A percentile compares a stretch with the other conserved stretches of the same genome.
Conservation (phyloP, 2,797 vertebrate species). For the Centroberyx gerrardi region DNA sequence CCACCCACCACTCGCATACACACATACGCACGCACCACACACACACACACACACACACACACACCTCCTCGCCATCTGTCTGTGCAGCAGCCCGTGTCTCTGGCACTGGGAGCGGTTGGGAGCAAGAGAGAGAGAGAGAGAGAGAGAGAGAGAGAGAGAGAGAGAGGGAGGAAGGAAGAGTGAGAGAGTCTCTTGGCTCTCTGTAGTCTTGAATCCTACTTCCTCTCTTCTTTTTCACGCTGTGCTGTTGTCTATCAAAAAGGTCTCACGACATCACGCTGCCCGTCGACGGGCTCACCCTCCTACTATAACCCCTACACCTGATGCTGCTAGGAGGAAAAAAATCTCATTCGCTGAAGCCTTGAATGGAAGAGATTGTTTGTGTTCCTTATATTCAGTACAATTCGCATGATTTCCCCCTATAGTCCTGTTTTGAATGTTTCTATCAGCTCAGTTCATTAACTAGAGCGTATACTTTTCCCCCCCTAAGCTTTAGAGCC, state of each 20-base stretch:
- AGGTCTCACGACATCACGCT: slow-evolving; percentile 55
- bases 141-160: slow-evolving; percentile 62
- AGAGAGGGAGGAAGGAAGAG: slow-evolving; percentile 63
- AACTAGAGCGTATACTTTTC: slow-evolving; percentile 38
- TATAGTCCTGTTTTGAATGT: slow-evolving; percentile 24
- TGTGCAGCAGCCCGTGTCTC: slow-evolving; percentile 80
- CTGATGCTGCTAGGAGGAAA: slow-evolving; percentile 40
- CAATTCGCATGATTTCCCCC: slow-evolving; percentile 22
- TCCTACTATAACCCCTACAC: slow-evolving; percentile 37
- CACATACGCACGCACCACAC: slow-evolving; percentile 13
- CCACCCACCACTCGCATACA: slow-evolving; percentile 50
- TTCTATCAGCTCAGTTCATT: slow-evolving; percentile 55
- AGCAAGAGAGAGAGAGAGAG: slow-evolving; percentile 71
- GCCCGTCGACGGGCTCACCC: slow-evolving; percentile 51
- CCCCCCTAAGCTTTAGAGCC: slow-evolving; percentile 37
- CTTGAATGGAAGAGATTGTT: not conserved
- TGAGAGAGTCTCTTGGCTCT: slow-evolving; percentile 71
- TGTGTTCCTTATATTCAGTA: not conserved
- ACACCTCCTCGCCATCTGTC: slow-evolving; percentile 79
- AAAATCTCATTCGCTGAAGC: slow-evolving; percentile 19
- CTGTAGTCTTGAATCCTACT: slow-evolving; percentile 55
- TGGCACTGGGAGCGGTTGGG: slow-evolving; percentile 79
- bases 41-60: slow-evolving; percentile 35
- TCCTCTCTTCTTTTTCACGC: slow-evolving; percentile 61
- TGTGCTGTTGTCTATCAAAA: slow-evolving; percentile 74